Evolutionary conservation across 2,797 vertebrate species (phyloP).

Genomic region (Platalea minor): DNA sequence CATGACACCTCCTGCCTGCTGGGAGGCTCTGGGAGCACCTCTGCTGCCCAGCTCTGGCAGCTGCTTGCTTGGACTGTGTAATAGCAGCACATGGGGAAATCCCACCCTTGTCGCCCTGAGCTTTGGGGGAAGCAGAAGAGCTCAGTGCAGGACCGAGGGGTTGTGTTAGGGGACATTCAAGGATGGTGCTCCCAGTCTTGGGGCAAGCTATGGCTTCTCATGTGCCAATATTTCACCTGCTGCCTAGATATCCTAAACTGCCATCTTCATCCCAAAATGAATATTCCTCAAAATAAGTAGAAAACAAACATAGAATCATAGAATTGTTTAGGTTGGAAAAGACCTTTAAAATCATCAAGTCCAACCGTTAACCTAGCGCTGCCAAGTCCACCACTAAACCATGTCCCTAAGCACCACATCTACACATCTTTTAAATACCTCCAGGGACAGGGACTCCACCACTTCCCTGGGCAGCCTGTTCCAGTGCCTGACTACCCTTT

Average conservation of each 20-base stretch:
- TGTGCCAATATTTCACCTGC: rapidly evolving
- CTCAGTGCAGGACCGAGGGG: rapidly evolving
- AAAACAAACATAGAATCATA: not conserved
- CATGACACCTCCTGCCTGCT: not conserved
- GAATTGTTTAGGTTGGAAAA: no score
- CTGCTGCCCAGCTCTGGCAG: not conserved
- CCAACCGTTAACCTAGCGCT: no score
- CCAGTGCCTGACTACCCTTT: no score
- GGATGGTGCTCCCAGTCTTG: rapidly evolving
- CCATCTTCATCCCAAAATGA: not conserved
- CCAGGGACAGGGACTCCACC: no score
- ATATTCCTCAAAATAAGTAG: not conserved
- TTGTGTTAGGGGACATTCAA: rapidly evolving
- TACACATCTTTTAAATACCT: no score
- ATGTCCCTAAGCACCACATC: no score
- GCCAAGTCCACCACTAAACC: no score
- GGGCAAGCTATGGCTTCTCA: not conserved
- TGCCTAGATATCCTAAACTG: not conserved
- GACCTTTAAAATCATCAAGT: no score
- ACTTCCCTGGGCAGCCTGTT: no score
- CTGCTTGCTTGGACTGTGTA: not conserved
- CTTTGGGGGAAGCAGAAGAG: not conserved
- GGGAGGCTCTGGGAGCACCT: not conserved
- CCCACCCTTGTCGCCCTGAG: rapidly evolving
- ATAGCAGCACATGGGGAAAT: not conserved